Evolutionary conservation across 2,113 vertebrate genomes (phyloP).

Genomic region (Sakesphorus luctuosus): DNA sequence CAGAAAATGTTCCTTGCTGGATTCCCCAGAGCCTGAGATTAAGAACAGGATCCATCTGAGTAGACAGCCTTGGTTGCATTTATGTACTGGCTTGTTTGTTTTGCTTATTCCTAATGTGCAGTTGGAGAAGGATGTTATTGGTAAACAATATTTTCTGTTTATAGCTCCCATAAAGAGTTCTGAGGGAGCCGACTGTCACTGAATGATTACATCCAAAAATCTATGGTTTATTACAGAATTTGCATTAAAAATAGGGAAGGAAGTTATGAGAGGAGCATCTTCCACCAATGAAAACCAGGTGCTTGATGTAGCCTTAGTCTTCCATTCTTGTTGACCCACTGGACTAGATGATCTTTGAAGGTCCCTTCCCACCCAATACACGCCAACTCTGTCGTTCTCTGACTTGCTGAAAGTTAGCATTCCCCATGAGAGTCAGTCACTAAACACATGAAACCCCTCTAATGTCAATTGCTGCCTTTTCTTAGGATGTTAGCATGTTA

Average conservation of each 20-base stretch:
- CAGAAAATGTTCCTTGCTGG: constrained; percentile 30
- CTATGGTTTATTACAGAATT: not conserved
- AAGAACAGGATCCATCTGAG: not conserved
- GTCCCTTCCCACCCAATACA: not conserved
- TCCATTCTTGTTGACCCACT: not conserved
- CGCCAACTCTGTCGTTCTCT: not conserved
- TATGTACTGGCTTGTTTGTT: not conserved
- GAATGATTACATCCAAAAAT: not conserved
- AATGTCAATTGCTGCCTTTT: not conserved
- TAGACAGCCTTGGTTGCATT: not conserved
- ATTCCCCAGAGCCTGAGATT: constrained; percentile 12
- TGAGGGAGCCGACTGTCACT: not conserved
- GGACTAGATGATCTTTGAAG: not conserved
- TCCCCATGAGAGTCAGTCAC: too few species aligned
- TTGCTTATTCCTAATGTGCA: constrained; percentile 10
- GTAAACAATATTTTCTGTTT: constrained; percentile 13
- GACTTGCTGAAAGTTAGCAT: not conserved
- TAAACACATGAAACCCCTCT: not conserved
- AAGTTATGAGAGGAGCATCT: not conserved
- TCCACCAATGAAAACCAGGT: not conserved
- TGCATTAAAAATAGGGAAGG: not conserved
- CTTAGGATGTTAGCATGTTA: accelerated
- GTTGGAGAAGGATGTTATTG: not conserved
- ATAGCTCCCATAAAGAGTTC: not conserved
- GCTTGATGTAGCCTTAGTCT: not conserved